These are phyloP conservation scores for Acromyrmex heyeri DNA, from an alignment of 1,140 invertebrate species.

Conservation along the genomic window DNA sequence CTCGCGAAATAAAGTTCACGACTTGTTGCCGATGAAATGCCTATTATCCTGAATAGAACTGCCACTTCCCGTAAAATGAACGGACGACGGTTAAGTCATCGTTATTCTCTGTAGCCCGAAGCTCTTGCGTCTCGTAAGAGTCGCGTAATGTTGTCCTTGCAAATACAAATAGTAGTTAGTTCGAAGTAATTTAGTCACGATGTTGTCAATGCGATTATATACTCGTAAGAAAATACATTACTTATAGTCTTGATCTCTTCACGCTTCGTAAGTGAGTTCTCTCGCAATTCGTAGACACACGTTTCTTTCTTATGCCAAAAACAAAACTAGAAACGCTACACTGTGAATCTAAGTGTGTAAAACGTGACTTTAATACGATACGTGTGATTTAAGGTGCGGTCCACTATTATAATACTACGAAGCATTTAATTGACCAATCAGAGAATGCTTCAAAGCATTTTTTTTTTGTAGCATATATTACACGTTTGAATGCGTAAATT, in stretches of 20 bases:
- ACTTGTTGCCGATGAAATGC: conserved; percentile 47
- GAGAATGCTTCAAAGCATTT: too few species aligned
- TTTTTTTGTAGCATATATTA: too few species aligned
- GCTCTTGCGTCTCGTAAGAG: background rate
- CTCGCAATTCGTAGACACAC: background rate
- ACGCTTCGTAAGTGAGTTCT: background rate
- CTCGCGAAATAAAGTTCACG: conserved; percentile 42
- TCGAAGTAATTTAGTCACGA: conserved; percentile 35
- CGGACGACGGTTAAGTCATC: conserved; percentile 31
- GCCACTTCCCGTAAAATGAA: conserved; percentile 40
- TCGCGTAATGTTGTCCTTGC: conserved; percentile 31
- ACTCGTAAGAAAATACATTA: background rate
- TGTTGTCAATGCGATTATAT: background rate
- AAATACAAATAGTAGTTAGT: conserved; percentile 48
- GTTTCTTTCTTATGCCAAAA: background rate
- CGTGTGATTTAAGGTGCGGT: too few species aligned
- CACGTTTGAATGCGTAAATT: too few species aligned
- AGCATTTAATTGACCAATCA: too few species aligned
- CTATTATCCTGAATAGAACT: conserved; percentile 38
- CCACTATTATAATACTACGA: too few species aligned
- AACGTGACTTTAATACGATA: too few species aligned
- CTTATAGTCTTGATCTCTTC: background rate
- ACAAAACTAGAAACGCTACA: background rate
- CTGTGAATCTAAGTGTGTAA: too few species aligned
- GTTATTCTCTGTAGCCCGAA: conserved; percentile 27